A percentile compares a stretch with the other conserved stretches of the same genome.
Evolutionary conservation across 2,113 vertebrate species (phyloP).

Genomic region (Tauraco erythrolophus): DNA sequence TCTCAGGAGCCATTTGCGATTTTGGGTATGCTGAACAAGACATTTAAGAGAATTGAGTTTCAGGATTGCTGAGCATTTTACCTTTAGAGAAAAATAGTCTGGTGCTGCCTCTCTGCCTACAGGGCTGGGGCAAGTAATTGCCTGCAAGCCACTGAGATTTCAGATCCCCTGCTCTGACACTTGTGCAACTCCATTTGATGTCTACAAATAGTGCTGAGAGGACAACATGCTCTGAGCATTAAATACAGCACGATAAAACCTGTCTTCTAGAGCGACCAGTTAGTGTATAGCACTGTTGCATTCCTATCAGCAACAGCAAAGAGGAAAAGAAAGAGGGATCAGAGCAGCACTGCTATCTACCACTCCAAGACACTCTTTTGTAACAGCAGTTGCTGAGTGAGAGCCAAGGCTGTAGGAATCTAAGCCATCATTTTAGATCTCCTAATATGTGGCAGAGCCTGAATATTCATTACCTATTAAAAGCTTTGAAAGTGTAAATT

Average conservation of each 20-base stretch:
- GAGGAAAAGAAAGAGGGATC: background rate
- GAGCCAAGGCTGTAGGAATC: background rate
- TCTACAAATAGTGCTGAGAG: background rate
- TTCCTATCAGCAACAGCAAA: background rate
- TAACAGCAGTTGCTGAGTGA: background rate
- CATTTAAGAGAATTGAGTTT: background rate
- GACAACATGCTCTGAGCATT: background rate
- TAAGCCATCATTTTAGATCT: background rate
- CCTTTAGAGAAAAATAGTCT: rapidly evolving
- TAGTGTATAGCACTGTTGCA: background rate
- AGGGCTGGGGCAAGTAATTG: background rate
- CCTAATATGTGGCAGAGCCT: constrained; percentile 30
- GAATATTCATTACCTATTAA: constrained; percentile 65
- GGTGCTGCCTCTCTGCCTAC: background rate
- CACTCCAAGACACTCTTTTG: background rate
- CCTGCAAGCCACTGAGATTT: background rate
- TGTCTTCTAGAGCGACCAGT: background rate
- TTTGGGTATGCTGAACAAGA: background rate
- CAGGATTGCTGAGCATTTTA: background rate
- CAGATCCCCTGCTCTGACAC: background rate
- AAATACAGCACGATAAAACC: background rate
- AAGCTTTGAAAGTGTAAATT: constrained; percentile 55
- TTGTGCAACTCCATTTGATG: background rate
- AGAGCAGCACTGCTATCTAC: background rate
- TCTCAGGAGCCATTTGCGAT: background rate